phyloP scores from a whole-genome alignment of 2,888 invertebrate species.

The Leucoma salicis region DNA sequence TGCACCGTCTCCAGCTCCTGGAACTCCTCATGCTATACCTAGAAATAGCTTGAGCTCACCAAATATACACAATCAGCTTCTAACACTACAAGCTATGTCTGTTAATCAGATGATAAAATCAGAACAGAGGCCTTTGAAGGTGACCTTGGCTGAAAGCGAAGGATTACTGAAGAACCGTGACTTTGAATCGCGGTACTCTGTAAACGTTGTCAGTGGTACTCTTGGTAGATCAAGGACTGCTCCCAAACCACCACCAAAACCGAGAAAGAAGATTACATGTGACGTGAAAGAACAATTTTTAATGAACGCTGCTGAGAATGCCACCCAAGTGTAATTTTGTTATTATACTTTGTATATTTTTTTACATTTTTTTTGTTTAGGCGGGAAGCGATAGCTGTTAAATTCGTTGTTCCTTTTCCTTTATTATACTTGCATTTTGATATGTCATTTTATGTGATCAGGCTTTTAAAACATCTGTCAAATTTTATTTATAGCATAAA shows the following conservation, averaged over 20 bases:
- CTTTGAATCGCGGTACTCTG: conserved; percentile 56
- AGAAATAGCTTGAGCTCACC: conserved; percentile 79
- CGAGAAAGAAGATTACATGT: conserved; percentile 86
- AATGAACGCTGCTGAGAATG: conserved; percentile 92
- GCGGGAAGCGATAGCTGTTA: no score
- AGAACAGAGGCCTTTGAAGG: conserved; percentile 61
- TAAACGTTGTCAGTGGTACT: conserved; percentile 59
- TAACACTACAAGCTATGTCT: conserved; percentile 67
- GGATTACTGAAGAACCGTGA: conserved; percentile 54
- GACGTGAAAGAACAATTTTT: conserved; percentile 87
- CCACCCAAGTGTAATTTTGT: conserved; percentile 88
- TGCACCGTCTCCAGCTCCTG: conserved; percentile 77
- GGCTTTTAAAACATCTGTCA: no score
- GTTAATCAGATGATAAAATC: conserved; percentile 48
- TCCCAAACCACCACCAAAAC: conserved; percentile 90
- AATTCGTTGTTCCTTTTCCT: no score
- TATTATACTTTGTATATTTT: no score
- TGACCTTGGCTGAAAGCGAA: conserved; percentile 63
- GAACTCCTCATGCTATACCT: conserved; percentile 72
- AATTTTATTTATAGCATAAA: no score
- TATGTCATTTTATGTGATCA: no score
- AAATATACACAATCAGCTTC: conserved; percentile 75
- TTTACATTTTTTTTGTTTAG: no score
- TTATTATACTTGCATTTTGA: no score
- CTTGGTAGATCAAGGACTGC: conserved; percentile 79